Base-by-base conservation (phyloP, 2,113 vertebrate genomes). In the Saimiri boliviensis region DNA sequence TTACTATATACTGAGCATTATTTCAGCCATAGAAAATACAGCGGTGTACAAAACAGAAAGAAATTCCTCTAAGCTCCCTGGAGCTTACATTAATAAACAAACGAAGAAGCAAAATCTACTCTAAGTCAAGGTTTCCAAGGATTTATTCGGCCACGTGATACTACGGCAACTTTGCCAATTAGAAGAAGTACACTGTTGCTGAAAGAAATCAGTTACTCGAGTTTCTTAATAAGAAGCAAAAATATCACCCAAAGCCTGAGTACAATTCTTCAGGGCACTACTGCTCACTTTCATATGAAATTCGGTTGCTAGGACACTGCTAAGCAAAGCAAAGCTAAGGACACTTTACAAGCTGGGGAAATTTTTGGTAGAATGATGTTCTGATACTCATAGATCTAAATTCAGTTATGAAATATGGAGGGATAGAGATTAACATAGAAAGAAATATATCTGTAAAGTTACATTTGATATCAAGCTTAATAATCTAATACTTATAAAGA, bases 301-400 rank as follows among this genome's bases (percentile, higher is more conserved):
- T 93, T 73, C 45, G 85, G 87, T 97, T 96, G 92, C 97, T 97
- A 96, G 95, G 96, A 96, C 87, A 95, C 92, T 86, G 37, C 32
- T 84, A 86, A 97, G 60, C 71, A 37, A 25, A 77, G 66, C 80
- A 73, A 81, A 92, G 49, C 76, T 47, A 85, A 89, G 93, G 81
- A 92, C 27, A 73, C 23, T 87, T 94, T 63, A 82, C 23, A 88
- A 94, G 45, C 63, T 88, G 84, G 63, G 81, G 71, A 37, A 32
- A 66, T 52, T 76, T 93, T 58, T 8, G 20, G 5, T 81, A 60
- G 52, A 88, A 81, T 76, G 35, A 58, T 91, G 23, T 76, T 92
- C 37, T 81, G 42, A 76, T 93, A 85, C 76, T 73, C 81, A 12
- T 40, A 23, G 20, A 42, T 86, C 27, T 96, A 89, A 93, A 77